Base-by-base conservation (phyloP, 2,888 invertebrate genomes). In the Lycaena phlaeas region DNA sequence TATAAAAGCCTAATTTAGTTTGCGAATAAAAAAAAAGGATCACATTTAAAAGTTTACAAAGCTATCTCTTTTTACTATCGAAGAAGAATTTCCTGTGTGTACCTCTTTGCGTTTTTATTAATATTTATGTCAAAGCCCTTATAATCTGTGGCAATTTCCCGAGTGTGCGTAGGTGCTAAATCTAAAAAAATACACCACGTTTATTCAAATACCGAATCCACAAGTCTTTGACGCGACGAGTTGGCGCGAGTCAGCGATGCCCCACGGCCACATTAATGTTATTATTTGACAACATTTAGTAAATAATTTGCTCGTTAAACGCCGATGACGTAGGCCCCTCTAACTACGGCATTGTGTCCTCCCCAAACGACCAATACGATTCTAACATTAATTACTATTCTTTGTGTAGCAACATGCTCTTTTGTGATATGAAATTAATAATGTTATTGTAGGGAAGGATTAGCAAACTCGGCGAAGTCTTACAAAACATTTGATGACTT, bases 271-370 rank as follows among this genome's bases (percentile, higher is more conserved):
- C 74, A 73, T 68, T 79, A 76, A 81, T 78, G 72, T 81, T 78
- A 81, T 82, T 81, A 84, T 81, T 82, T 82, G 78, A 71, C 77
- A 79, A 81, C 82, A 81, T 82, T 84, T 81, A 84, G 74, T 76
- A 81, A 82, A 82, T 84, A 79, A 82, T 81, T 79, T 72, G 73
- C 73, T 82, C 76, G 82, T 81, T 82, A 82, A 82, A 79, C 77
- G 76, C 74, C 52, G 68, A 68, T 67, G 74, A 76, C 77, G 68
- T 22, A 63, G 62, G 61, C 57, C 69, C 65, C 61, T 65, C 73
- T 81, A 81, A 81, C 79, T 79, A 79, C 68, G 61, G 76, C 69
- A 79, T 82, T 82, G 82, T 81, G 70, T 60, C 53, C 56, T 56
- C 54, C 62, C 65, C 57, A 54, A 68, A 70, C 75, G 68, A 70